Evolutionary conservation across 2,888 invertebrate genomes (phyloP), one percentile per base, ranked within the genome.

Genomic region (Argyra leucocephala): DNA sequence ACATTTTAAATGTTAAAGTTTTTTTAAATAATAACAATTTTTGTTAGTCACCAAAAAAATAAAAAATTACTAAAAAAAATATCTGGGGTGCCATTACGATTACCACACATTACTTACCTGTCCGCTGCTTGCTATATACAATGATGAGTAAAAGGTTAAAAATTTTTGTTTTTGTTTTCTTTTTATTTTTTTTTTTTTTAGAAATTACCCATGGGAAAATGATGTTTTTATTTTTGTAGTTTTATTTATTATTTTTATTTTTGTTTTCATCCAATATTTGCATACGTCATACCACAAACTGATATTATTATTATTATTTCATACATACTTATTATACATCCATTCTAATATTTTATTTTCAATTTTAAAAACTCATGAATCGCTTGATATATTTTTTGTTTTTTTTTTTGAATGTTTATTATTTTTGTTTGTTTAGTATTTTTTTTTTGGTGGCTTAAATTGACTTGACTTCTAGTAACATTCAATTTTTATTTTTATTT

Each of bases 201-300:
- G 9, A 48, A 48, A 48, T 48, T 12, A 48, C 48, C 48, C 48
- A 48, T 48, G 48, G 48, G 48, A 48, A 48, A 48, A 48, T 48
- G 12, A 18, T 48, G 3, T 31, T 31, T 31, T 31, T 31, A 6
- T 31, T 31, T 7, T 1, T 48, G 4, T 48, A 18, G 4, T 48
- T 48, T 48, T 48, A 18, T 48, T 48, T 48, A n/a, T 48, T 48
- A 18, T 48, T 18, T 18, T 48, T 48, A 15, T 48, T 48, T 18
- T 15, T 18, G 2, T 48, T 48, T 48, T 48, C 48, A 18, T 48
- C 48, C 5, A 48, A 48, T 48, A 48, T 48, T 48, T 48, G 48
- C 48, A 48, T 48, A 48, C 48, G 48, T 48, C 48, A 48, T 48
- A 48, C 48, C 48, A 48, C 48, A 48, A 48, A 48, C 48, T 18